phyloP scores from a whole-genome alignment of 2,797 vertebrate genomes.

The Siniperca obscura region DNA sequence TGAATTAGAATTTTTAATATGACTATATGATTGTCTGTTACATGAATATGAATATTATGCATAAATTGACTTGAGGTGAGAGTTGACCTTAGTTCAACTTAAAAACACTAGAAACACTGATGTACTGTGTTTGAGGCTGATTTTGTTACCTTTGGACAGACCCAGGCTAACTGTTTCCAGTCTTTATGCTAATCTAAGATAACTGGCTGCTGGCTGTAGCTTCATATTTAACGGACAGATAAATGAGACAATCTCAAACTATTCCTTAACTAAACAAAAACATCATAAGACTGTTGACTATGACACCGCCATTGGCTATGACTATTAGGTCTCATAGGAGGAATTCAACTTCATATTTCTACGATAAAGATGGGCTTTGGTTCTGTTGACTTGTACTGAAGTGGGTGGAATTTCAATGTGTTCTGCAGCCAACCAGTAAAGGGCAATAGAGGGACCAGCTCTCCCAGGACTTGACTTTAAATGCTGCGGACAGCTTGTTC shows the following conservation, averaged over 20 bases:
- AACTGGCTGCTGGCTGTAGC: neutral
- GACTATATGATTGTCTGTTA: too few species aligned
- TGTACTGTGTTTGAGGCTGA: neutral
- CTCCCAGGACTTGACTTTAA: slow-evolving; percentile 60
- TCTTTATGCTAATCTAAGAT: neutral
- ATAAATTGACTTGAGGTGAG: neutral
- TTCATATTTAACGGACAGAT: neutral
- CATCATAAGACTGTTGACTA: neutral
- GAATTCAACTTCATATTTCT: slow-evolving; percentile 43
- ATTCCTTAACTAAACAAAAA: neutral
- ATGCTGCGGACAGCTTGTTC: slow-evolving; percentile 56
- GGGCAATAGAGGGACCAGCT: slow-evolving; percentile 62
- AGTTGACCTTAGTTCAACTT: too few species aligned
- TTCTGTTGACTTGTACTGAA: slow-evolving; percentile 58
- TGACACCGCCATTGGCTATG: slow-evolving; percentile 6
- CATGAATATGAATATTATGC: too few species aligned
- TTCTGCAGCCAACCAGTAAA: slow-evolving; percentile 64
- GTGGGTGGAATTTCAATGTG: slow-evolving; percentile 60
- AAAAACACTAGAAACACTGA: neutral
- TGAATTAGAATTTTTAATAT: too few species aligned
- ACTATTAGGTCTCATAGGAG: slow-evolving; percentile 7
- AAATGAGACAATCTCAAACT: neutral
- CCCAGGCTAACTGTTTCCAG: neutral
- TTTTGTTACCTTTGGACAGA: too few species aligned
- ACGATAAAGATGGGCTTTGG: slow-evolving; percentile 16